Base-by-base conservation (phyloP, 2,113 vertebrate species). In the Callorhinus ursinus region DNA sequence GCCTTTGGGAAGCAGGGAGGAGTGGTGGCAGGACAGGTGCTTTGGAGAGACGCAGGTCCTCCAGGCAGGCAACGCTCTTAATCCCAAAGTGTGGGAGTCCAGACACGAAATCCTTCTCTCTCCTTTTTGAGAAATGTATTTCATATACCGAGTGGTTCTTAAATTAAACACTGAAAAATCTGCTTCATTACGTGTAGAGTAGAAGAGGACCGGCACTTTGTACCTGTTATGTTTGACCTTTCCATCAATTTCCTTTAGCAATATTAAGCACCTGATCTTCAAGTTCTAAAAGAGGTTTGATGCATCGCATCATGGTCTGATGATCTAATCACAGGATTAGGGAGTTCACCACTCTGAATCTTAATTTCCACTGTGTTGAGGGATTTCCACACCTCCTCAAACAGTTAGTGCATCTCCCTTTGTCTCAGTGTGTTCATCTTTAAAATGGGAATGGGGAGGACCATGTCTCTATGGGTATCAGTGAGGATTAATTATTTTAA, bases 111-210 rank as follows among this genome's bases (percentile, higher is more conserved):
- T 80, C 71, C 63, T 96, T 93, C 90, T 83, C 39, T 67, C 59
- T 80, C 77, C 39, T 11, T 6, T 26, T 85, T 71, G 55, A 89
- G 67, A 97, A 97, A 94, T 53, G 61, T 63, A 84, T 92, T 93
- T 95, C 90, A 95, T 84, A 57, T 61, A 93, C 86, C 4, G 42
- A 96, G 80, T 39, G 86, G 63, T 95, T 95, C 86, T 93, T 93
- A 96, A 98, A 96, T 96, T 95, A 96, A 98, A 94, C 94, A 94
- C 77, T 57, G 91, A 94, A 77, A 95, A 95, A 93, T 83, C 79
- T 46, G 72, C 57, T 88, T 93, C 89, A 92, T 96, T 96, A 95
- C 55, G 53, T 69, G 61, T 71, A 51, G 31, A 96, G 63, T 24
- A 19, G 92, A 93, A 90, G 51, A 93, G 72, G 39, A 93, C 53